Evolutionary conservation across 2,113 vertebrate species (phyloP), one percentile per base, ranked within the genome.

Genomic region (Suricata suricatta): DNA sequence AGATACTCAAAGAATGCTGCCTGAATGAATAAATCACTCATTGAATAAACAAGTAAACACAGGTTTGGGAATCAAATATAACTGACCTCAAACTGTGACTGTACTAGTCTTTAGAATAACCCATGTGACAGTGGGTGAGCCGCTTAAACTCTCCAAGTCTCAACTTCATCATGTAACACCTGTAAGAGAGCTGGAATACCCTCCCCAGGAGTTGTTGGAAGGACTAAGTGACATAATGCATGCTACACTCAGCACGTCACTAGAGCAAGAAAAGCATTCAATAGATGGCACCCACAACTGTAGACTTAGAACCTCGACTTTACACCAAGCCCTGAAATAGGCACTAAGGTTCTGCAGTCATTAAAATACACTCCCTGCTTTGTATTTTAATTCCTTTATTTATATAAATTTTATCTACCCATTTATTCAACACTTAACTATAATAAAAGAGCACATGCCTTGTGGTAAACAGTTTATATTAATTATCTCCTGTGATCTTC

Each of bases 361-460:
- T 71, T 57, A 77, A 96, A 96, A 77, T 15, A 23, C 19, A 80
- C 16, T 12, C 21, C 3, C 7, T 91, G 68, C 35, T 81, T 82
- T 33, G 12, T 41, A 72, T 90, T 93, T 83, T 63, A 66, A 91
- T 93, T 72, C 29, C 9, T 64, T 33, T 90, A 72, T 83, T 57
- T 87, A 33, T 77, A 2, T 69, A 81, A 57, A 41, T 72, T 27
- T 76, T 50, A 50, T 41, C 52, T 84, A 83, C 35, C 81, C 76
- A 74, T 74, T 96, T 88, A 82, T 63, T 82, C 17, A 54, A 35
- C 76, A 88, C 54, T 82, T 72, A 85, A 85, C 63, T 85, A 85
- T 38, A 92, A 74, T 66, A 79, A 91, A 85, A 89, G 27, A 89
- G 17, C 0, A 11, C 38, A 41, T 82, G 35, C 11, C 29, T 84